Percentiles rank a stretch among this genome's conserved stretches.
Conservation (phyloP, 2,888 invertebrate genomes). For the Stenolophus ochropezus region DNA sequence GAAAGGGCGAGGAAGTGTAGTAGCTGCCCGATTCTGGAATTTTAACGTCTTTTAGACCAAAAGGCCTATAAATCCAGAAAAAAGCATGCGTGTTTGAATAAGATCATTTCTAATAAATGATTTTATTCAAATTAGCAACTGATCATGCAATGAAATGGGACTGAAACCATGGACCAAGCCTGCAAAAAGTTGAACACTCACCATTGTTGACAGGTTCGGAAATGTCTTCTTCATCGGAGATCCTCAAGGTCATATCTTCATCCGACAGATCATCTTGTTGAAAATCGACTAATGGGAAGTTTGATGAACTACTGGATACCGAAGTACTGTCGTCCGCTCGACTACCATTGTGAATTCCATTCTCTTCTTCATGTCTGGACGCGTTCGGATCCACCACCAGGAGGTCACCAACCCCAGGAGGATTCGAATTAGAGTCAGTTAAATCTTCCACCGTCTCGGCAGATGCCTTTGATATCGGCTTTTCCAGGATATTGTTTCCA, state of each 20-base stretch:
- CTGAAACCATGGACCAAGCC: not conserved
- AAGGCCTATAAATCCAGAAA: conserved; percentile 2
- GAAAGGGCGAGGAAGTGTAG: conserved; percentile 14
- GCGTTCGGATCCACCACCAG: conserved; percentile 31
- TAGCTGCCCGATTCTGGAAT: conserved; percentile 43
- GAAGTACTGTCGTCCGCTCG: conserved; percentile 22
- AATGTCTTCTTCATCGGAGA: conserved; percentile 39
- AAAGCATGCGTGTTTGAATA: conserved; percentile 12
- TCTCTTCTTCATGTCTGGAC: conserved; percentile 12
- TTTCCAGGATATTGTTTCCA: not conserved
- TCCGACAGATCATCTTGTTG: conserved; percentile 39
- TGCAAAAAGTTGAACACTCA: conserved; percentile 13
- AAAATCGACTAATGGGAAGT: conserved; percentile 27
- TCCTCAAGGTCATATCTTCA: conserved; percentile 39
- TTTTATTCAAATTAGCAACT: not conserved
- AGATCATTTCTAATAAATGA: not conserved
- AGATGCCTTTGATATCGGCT: not conserved
- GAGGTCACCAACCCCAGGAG: conserved; percentile 37
- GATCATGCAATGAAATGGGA: conserved; percentile 1
- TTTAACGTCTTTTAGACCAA: conserved; percentile 44
- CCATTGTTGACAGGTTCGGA: not conserved
- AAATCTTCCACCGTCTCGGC: not conserved
- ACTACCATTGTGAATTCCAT: not conserved
- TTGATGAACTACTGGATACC: conserved; percentile 37
- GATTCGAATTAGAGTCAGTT: not conserved